Base-by-base conservation (phyloP, 2,888 invertebrate species). In the Athalia rosae region DNA sequence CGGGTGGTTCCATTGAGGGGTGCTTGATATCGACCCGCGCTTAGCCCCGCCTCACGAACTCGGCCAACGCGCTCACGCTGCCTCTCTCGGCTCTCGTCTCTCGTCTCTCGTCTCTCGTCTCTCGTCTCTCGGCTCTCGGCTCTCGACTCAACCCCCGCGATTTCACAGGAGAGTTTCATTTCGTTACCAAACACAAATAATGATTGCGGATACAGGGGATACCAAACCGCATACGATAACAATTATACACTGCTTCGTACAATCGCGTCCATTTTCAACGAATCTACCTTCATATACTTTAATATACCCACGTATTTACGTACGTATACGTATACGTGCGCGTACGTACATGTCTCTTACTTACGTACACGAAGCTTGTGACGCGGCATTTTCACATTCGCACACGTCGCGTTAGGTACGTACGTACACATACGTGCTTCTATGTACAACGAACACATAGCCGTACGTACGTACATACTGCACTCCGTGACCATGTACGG, bases 11-110 rank as follows among this genome's bases (percentile, higher is more conserved):
- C 84, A 85, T 84, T 82, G 82, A 83, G 83, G 83, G 84, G 82
- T 84, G 82, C 83, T 84, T 85, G 84, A 83, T 86, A 84, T 86
- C 84, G 85, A 85, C 83, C 85, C 81, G 81, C 79, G 83, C 83
- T 83, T 83, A 82, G 83, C 85, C 84, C 84, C 85, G 84, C 84
- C 84, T 84, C 81, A 81, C 79, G 78, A 76, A 53, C 67, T 71
- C 77, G 78, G 50, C 77, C 76, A 76, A 71, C 74, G 50, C 77
- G 28, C 28, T 28, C 28, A 28, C 28, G 64, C 64, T 28, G 28
- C 28, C 28, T 28, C 28, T 28, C 28, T 28, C 28, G 28, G 28
- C 28, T 28, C 28, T 28, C 28, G 28, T 28, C 28, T 28, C 28
- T 28, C 28, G 0, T 28, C 28, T 28, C 28, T 28, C 28, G 0